These are phyloP conservation scores for Lycodopsis pacificus DNA, from an alignment of 2,797 vertebrate genomes.

Conservation along the genomic window DNA sequence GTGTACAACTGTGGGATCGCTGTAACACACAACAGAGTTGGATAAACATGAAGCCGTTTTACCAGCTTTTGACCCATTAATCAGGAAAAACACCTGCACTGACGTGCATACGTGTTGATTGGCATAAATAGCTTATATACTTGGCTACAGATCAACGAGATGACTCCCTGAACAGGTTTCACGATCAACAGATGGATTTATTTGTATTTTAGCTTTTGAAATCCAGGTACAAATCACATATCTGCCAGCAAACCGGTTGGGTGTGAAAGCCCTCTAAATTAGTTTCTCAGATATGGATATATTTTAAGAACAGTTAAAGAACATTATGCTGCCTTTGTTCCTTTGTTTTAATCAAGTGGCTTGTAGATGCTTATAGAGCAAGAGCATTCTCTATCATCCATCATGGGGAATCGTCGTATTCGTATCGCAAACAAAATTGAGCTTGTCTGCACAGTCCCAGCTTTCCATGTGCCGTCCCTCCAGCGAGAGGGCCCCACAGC, in stretches of 20 bases:
- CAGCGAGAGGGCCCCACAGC: slow-evolving; percentile 41
- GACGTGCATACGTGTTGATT: neutral
- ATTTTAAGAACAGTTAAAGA: neutral
- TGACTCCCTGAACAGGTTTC: neutral
- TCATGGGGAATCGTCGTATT: neutral
- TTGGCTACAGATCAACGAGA: neutral
- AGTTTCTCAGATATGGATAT: neutral
- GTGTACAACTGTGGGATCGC: too few relatives aligned
- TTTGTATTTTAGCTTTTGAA: neutral
- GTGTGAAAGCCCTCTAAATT: neutral
- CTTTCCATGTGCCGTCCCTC: neutral
- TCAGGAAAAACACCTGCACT: neutral
- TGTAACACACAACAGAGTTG: too few relatives aligned
- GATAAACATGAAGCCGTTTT: too few relatives aligned
- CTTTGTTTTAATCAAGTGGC: neutral
- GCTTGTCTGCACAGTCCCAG: slow-evolving; percentile 49
- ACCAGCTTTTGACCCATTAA: too few relatives aligned
- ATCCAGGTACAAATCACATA: neutral
- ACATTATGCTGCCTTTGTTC: neutral
- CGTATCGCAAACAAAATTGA: slow-evolving; percentile 49
- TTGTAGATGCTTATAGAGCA: neutral
- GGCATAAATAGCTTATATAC: neutral
- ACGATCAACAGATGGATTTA: neutral
- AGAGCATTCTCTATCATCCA: neutral
- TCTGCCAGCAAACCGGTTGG: neutral